phyloP scores from a whole-genome alignment of 2,888 invertebrate genomes.

The Glaucopsyche alexis region DNA sequence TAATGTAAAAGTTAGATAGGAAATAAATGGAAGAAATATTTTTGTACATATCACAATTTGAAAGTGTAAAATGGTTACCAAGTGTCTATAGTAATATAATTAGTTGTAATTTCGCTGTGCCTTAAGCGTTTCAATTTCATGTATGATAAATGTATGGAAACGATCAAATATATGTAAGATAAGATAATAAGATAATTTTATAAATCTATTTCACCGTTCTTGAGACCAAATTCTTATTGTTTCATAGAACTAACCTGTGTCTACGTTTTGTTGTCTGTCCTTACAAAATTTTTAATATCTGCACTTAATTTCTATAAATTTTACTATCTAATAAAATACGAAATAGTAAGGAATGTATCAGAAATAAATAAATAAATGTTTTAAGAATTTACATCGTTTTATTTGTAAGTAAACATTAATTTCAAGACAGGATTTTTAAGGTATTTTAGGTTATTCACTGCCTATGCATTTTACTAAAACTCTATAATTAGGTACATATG shows the following conservation, averaged over 20 bases:
- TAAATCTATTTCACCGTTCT: constrained; percentile 58
- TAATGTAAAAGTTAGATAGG: constrained; percentile 54
- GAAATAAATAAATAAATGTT: constrained; percentile 70
- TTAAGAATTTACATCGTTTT: constrained; percentile 50
- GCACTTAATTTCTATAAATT: constrained; percentile 43
- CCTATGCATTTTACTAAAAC: no score
- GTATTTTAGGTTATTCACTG: no score
- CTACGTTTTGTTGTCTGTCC: constrained; percentile 28
- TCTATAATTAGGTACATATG: no score
- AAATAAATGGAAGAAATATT: constrained; percentile 65
- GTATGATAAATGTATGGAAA: constrained; percentile 52
- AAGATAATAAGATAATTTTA: constrained; percentile 66
- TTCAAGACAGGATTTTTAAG: no score
- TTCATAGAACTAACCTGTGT: constrained; percentile 39
- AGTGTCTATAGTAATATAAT: constrained; percentile 65
- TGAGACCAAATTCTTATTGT: constrained; percentile 52
- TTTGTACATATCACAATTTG: constrained; percentile 79
- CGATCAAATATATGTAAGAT: constrained; percentile 60
- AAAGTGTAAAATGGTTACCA: constrained; percentile 67
- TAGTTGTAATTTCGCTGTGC: constrained; percentile 77
- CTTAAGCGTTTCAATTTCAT: constrained; percentile 79
- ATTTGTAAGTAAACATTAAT: constrained; percentile 24
- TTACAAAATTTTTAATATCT: constrained; percentile 26
- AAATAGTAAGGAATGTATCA: constrained; percentile 56
- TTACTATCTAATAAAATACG: constrained; percentile 52